Conservation (phyloP, 2,113 vertebrate genomes). For the Connochaetes taurinus region DNA sequence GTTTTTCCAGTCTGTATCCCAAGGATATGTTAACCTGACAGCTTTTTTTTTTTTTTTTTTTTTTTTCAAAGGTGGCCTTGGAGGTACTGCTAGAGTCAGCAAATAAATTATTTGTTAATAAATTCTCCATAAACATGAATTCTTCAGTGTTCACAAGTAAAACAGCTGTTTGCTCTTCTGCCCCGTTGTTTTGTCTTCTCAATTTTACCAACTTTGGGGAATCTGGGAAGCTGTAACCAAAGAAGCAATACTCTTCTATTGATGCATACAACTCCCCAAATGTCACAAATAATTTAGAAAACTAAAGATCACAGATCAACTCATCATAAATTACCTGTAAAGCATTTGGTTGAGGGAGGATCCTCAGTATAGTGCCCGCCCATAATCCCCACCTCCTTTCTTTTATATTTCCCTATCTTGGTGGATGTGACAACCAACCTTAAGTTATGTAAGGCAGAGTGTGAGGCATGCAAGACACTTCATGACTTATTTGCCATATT, state of each 20-base stretch:
- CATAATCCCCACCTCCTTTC: neutral
- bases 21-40: neutral
- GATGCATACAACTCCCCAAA: neutral
- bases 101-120: neutral
- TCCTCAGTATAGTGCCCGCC: neutral
- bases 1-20: neutral
- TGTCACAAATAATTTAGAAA: slow-evolving; percentile 15
- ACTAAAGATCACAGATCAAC: neutral
- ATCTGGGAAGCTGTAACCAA: neutral
- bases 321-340: neutral
- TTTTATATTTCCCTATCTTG: neutral
- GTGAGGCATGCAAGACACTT: neutral
- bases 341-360: neutral
- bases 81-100: neutral
- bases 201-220: neutral
- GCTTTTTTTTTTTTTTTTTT: neutral
- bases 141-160: neutral
- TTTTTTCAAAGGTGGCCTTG: neutral
- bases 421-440: neutral
- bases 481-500: neutral
- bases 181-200: neutral
- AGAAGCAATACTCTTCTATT: neutral
- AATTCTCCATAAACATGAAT: neutral
- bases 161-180: neutral
- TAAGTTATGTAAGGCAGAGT: neutral